A percentile compares a stretch with the other conserved stretches of the same genome.
These are phyloP conservation scores for Scomber colias DNA, from an alignment of 2,113 vertebrate genomes.

Conservation along the genomic window DNA sequence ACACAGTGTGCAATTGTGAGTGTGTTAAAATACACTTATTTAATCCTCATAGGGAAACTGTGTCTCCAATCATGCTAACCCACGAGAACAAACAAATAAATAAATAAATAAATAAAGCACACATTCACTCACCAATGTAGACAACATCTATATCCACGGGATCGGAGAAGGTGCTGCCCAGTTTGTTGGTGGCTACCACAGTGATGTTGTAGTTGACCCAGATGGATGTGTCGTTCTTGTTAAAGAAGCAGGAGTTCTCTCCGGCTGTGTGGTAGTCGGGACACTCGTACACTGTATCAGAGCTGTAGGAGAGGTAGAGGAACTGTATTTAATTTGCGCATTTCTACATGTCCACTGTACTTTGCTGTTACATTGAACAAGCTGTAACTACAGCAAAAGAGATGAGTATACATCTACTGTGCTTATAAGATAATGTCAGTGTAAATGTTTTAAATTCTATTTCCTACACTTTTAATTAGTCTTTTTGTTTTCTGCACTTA, in stretches of 20 bases:
- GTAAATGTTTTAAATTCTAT: not conserved
- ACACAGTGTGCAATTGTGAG: not conserved
- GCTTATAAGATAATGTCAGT: not conserved
- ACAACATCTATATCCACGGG: conserved; percentile 88
- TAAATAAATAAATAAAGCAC: not conserved
- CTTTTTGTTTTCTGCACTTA: not conserved
- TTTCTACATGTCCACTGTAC: not conserved
- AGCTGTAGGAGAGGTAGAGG: conserved; percentile 69
- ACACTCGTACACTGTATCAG: conserved; percentile 85
- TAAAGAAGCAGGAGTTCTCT: conserved; percentile 94
- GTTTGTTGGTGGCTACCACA: conserved; percentile 89
- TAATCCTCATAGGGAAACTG: no score
- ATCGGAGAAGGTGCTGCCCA: conserved; percentile 88
- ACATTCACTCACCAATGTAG: conserved; percentile 89
- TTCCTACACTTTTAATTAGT: not conserved
- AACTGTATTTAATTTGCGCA: not conserved
- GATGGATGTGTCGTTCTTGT: conserved; percentile 89
- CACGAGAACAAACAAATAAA: not conserved
- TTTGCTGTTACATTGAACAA: conserved; percentile 6
- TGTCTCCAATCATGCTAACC: not conserved
- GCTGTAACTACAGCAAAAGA: not conserved
- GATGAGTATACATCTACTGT: not conserved
- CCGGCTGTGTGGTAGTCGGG: conserved; percentile 92
- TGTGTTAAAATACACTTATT: conserved; percentile 7
- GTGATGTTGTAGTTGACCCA: conserved; percentile 92